Evolutionary conservation across 2,888 invertebrate genomes (phyloP), one percentile per base, ranked within the genome.

Genomic region (Rotaria macrura): DNA sequence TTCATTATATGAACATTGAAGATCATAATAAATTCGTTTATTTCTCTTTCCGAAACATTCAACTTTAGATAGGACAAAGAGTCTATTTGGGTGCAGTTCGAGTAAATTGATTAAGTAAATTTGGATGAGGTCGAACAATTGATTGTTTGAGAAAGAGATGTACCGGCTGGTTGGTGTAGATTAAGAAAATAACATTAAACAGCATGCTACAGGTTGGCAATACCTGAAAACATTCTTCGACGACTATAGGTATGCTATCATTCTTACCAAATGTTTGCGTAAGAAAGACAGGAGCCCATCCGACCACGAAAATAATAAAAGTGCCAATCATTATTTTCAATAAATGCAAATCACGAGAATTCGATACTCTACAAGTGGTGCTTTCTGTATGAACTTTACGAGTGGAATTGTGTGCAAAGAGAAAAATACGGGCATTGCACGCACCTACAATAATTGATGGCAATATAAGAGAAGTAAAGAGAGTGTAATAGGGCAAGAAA

Each of bases 221-320:
- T 10, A 65, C 7, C 7, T 65, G 65, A 65, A 34, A 29, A 4
- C 7, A 12, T 12, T 9, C 14, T 3, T 17, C 65, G 10, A 29
- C 14, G 20, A 1, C 14, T 34, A 17, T 5, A 29, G 34, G 3
- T 2, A 65, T 65, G 0, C 0, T 3, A 1, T 2, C 0, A 2
- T 17, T 34, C 6, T 29, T 2, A 34, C 34, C 17, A 6, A 65
- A 65, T 34, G 29, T 65, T 34, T 65, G 65, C 2, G 12, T 10
- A 5, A 65, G 4, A 34, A 65, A 34, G 29, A 65, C 34, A 17
- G 65, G 65, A 2, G 17, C 4, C 34, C 65, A 65, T 12, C 65
- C 65, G 6, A 14, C 34, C 2, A 34, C 2, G 14, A 65, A 34
- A 14, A 34, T 14, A 6, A 14, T 20, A 34, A 65, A 65, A 14